Base-by-base conservation (phyloP, 2,888 invertebrate genomes). In the Scaptomyza parva region DNA sequence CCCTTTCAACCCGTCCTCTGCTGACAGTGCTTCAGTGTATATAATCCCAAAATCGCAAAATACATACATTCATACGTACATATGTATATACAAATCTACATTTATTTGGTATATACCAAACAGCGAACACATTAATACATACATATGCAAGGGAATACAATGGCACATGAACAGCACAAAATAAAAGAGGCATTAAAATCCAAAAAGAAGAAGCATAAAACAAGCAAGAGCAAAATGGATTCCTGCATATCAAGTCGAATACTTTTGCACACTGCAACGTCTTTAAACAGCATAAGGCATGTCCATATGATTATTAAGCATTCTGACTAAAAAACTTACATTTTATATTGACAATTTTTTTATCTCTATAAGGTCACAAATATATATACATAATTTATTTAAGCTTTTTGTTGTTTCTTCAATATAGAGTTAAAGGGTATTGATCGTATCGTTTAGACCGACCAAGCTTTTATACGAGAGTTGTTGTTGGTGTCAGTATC, bases 141-240 rank as follows among this genome's bases (percentile, higher is more conserved):
- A 55, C 45, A 55, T 50, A 30, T 69, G 55, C 52, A 52, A 20
- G 26, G 26, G 35, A 58, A 69, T 37, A 66, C 73, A 76, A 73
- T 71, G 63, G 65, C 48, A 62, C 24, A 78, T 68, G 78, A 75
- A 61, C 57, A 62, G 12, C 65, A 64, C n/a, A 64, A 55, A 77
- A 59, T 58, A 57, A 81, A 81, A 66, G 74, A 52, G 57, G 75
- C 74, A 67, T 62, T 64, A 59, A 79, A 76, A 70, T 54, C 28
- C 11, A 37, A 39, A 48, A 55, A 41, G 48, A 59, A 55, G 40
- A 48, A 61, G 48, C 48, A 65, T 44, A 35, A 55, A 33, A 39
- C 45, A 50, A 50, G 51, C 28, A 41, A 54, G 28, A 47, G 14
- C 33, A 45, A 61, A 39, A 28, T 64, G 18, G 14, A 41, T 57